Percentiles rank a stretch among this genome's conserved stretches.
phyloP scores from a whole-genome alignment of 2,113 vertebrate genomes.

The Glareola pratincola region DNA sequence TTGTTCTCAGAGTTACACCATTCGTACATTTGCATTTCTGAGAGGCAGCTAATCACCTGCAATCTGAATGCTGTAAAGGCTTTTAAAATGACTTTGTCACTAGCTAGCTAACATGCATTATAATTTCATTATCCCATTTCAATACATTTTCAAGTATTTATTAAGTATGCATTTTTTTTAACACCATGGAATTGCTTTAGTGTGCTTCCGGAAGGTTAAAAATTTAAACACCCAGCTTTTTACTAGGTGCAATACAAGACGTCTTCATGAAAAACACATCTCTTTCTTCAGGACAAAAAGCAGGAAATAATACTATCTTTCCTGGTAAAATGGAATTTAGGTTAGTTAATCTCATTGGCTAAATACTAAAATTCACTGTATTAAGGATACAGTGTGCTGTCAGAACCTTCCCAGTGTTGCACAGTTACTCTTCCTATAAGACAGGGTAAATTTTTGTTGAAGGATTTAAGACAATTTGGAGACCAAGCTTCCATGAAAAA shows the following conservation, averaged over 20 bases:
- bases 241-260: neutral
- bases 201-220: neutral
- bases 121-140: conserved; percentile 22
- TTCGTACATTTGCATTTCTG: conserved; percentile 42
- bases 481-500: neutral
- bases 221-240: neutral
- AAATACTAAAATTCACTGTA: neutral
- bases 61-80: conserved; percentile 27
- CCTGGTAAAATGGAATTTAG: neutral
- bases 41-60: conserved; percentile 49
- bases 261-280: neutral
- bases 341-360: neutral
- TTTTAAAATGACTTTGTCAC: conserved; percentile 3
- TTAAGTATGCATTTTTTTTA: neutral
- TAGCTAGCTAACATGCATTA: neutral
- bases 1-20: neutral
- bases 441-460: neutral
- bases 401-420: neutral
- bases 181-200: neutral
- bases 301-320: neutral
- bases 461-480: neutral
- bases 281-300: neutral
- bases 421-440: neutral
- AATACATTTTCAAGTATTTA: conserved; percentile 18
- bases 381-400: neutral